These are phyloP conservation scores for Pangasius sanitwongsei DNA, from an alignment of 2,797 vertebrate genomes.

Conservation along the genomic window DNA sequence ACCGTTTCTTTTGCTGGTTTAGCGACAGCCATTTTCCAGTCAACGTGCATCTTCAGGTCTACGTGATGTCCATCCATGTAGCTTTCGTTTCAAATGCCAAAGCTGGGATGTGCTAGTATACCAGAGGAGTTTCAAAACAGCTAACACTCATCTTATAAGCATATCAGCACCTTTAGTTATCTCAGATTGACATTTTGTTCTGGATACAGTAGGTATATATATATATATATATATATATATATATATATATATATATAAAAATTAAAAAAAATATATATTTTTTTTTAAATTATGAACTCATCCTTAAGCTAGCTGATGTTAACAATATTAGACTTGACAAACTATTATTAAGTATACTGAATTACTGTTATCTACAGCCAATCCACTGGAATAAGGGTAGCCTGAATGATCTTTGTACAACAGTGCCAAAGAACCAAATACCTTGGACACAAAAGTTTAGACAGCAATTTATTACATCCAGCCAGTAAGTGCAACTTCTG, in stretches of 20 bases:
- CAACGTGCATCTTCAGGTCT: not conserved
- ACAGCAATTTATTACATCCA: not conserved
- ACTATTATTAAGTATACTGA: not conserved
- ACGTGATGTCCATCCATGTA: not conserved
- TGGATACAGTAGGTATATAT: not conserved
- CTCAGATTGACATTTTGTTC: not conserved
- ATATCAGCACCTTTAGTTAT: not conserved
- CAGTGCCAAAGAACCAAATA: not conserved
- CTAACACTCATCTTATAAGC: not conserved
- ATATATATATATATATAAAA: no score
- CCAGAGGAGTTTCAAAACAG: not conserved
- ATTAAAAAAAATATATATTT: not conserved
- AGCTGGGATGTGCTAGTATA: not conserved
- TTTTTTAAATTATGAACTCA: not conserved
- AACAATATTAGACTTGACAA: not conserved
- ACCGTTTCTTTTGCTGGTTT: not conserved
- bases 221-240: no score
- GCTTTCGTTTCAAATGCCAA: constrained; percentile 8
- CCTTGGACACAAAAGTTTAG: not conserved
- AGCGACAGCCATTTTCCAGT: not conserved
- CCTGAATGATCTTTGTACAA: not conserved
- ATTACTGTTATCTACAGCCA: not conserved
- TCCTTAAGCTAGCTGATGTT: not conserved
- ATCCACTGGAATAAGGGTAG: not conserved
- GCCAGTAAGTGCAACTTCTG: not conserved